Base-by-base conservation (phyloP, 2,113 vertebrate genomes). In the Cephalopholis sonnerati region DNA sequence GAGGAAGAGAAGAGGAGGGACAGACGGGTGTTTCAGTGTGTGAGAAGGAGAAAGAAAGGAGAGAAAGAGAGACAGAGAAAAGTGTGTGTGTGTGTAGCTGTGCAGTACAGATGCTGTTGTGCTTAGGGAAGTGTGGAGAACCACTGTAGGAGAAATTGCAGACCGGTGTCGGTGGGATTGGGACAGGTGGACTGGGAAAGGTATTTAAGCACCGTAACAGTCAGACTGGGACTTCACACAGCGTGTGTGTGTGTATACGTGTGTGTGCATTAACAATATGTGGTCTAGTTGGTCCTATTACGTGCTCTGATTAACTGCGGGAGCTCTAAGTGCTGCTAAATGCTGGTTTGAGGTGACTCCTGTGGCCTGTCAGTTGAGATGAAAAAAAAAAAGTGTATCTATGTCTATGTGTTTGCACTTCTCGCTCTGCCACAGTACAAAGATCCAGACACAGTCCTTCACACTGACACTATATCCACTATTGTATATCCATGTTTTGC, bases 241-340 rank as follows among this genome's bases (percentile, higher is more conserved):
- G 18, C 1, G 22, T 25, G 63, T 62, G 62, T 61, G 29, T 58
- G 9, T 17, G 18, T 62, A 64, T 53, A 65, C 61, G 46, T 48
- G 63, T 68, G 44, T 80, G 54, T 81, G 29, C 62, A 36, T 80
- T 82, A 39, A 59, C 65, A 57, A 18, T 12, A 51, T 77, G 66
- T 64, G 72, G n/a, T 64, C 29, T 29, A 2, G 24, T 25, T 76
- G 73, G 25, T 72, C 72, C 53, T 54, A 74, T 65, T 71, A 74
- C 61, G 22, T 7, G 3, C 64, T 74, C 48, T 54, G 82, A 71
- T 58, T 36, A 39, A 74, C 53, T 83, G 39, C 55, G 73, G 36
- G 15, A 72, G 55, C 51, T 81, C 9, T 17, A 63, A 77, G 70
- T 61, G 78, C 17, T 13, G 8, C 53, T 70, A 27, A 39, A 41